Conservation (phyloP, 2,888 invertebrate species). For the Heliconius erato region DNA sequence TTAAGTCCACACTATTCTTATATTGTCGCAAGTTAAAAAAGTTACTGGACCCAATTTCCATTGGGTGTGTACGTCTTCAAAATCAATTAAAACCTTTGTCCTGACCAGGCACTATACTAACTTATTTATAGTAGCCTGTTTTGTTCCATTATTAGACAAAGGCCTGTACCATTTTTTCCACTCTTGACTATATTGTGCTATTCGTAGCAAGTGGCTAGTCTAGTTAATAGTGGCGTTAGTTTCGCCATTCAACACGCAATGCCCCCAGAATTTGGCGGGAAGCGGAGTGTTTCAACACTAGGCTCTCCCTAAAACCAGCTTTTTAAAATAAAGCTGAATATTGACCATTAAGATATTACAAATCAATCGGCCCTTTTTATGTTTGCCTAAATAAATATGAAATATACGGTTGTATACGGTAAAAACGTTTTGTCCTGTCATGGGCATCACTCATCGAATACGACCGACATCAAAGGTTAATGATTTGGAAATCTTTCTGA, state of each 20-base stretch:
- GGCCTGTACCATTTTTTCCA: too few species aligned
- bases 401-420: constrained; percentile 28
- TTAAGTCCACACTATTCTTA: too few species aligned
- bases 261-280: background rate
- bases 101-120: too few species aligned
- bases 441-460: constrained; percentile 45
- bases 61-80: too few species aligned
- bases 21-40: too few species aligned
- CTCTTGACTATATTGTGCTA: too few species aligned
- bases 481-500: constrained; percentile 53
- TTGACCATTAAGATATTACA: background rate
- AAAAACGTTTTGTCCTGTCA: constrained; percentile 44
- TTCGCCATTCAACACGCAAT: background rate
- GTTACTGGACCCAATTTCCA: too few species aligned
- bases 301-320: background rate
- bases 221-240: background rate
- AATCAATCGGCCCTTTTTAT: background rate
- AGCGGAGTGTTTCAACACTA: background rate
- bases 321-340: background rate
- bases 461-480: constrained; percentile 47
- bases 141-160: too few species aligned
- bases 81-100: too few species aligned
- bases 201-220: too few species aligned
- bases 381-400: background rate
- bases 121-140: too few species aligned